phyloP scores from a whole-genome alignment of 1,140 invertebrate genomes.

The Drosophila subpulchrella region DNA sequence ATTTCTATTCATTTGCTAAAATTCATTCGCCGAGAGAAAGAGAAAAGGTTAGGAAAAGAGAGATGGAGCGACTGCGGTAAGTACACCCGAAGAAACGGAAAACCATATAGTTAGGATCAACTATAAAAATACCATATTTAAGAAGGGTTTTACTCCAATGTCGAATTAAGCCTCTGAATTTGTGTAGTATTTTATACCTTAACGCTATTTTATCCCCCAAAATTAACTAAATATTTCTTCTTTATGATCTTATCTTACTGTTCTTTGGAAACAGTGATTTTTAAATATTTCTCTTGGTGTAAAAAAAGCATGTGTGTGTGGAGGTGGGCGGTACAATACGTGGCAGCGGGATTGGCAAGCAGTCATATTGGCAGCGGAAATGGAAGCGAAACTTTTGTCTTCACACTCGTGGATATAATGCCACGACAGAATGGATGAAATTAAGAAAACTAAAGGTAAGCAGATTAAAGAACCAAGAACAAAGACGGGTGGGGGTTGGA shows the following conservation, averaged over 20 bases:
- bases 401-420: conserved; percentile 75
- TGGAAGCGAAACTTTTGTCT: conserved; percentile 80
- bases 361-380: conserved; percentile 81
- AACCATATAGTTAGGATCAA: too few species aligned
- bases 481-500: neutral
- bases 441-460: conserved; percentile 83
- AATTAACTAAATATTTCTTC: too few species aligned
- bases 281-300: neutral
- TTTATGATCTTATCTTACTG: too few species aligned
- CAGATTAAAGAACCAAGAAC: conserved; percentile 71
- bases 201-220: too few species aligned
- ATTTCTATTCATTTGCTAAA: conserved; percentile 82
- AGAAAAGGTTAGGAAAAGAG: conserved; percentile 1
- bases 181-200: too few species aligned
- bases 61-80: conserved; percentile 16
- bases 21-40: conserved; percentile 56
- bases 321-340: neutral
- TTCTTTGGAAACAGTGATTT: too few species aligned
- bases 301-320: conserved; percentile 22
- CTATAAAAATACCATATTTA: neutral
- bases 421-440: conserved; percentile 77
- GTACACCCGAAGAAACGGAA: conserved; percentile 8
- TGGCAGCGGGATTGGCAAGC: conserved; percentile 18
- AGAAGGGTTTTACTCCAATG: too few species aligned
- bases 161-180: too few species aligned